A percentile compares a stretch with the other conserved stretches of the same genome.
Conservation (phyloP, 2,888 invertebrate species). For the Drosophila helvetica region DNA sequence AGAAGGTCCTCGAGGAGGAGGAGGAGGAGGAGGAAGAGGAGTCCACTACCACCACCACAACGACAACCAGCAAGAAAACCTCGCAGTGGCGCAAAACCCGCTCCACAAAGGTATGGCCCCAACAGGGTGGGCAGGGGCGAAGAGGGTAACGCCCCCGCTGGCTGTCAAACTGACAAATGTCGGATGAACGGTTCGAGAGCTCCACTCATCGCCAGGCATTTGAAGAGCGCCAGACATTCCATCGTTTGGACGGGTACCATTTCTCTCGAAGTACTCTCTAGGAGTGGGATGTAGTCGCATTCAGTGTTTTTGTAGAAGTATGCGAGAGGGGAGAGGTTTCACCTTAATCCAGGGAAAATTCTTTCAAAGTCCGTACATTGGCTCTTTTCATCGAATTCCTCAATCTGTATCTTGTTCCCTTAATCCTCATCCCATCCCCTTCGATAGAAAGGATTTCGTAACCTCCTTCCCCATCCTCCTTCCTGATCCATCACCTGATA, state of each 20-base stretch:
- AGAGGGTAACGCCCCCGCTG: conserved; percentile 49
- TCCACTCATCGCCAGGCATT: conserved; percentile 58
- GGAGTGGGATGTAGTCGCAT: not conserved
- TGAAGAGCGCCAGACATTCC: not conserved
- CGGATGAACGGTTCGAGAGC: conserved; percentile 71
- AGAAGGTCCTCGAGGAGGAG: conserved; percentile 63
- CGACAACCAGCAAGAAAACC: conserved; percentile 70
- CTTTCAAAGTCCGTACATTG: not conserved
- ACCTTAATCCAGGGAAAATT: not conserved
- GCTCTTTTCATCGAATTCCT: not conserved
- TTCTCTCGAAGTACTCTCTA: not conserved
- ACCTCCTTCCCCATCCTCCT: not conserved
- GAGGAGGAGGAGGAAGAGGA: conserved; percentile 50
- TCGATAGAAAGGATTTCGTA: not conserved
- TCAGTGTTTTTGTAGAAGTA: no score
- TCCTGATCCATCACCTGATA: conserved; percentile 44
- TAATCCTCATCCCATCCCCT: not conserved
- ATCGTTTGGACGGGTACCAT: not conserved
- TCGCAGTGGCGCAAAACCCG: conserved; percentile 80
- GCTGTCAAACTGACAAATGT: conserved; percentile 73
- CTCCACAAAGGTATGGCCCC: conserved; percentile 68
- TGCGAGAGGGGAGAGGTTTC: not conserved
- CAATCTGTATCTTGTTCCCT: not conserved
- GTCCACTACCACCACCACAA: conserved; percentile 59
- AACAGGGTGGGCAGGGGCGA: conserved; percentile 3